Evolutionary conservation across 2,797 vertebrate genomes (phyloP).

Genomic region (Lacerta viridis): DNA sequence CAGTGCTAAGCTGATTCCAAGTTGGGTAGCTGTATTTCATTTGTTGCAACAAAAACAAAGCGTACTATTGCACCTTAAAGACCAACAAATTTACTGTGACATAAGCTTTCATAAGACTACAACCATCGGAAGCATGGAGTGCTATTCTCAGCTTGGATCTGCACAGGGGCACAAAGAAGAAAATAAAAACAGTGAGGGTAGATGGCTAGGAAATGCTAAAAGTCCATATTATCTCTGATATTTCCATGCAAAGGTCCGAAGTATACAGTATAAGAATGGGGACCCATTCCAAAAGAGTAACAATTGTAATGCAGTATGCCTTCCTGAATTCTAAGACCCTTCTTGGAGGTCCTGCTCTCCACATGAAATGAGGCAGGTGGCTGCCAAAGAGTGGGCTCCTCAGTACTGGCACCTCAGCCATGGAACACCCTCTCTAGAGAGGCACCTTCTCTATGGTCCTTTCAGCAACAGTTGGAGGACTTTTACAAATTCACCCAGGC

Average conservation of each 20-base stretch:
- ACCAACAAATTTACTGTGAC: neutral
- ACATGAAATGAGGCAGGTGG: too few relatives aligned
- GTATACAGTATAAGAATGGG: neutral
- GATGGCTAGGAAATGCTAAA: neutral
- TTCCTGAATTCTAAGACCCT: too few relatives aligned
- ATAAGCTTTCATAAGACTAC: slow-evolving; percentile 3
- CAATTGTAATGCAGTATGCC: too few relatives aligned
- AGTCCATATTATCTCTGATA: neutral
- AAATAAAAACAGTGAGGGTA: neutral
- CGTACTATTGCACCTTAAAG: neutral
- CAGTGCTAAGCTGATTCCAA: neutral
- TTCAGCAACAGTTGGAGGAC: too few relatives aligned
- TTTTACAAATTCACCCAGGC: too few relatives aligned
- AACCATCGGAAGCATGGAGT: neutral
- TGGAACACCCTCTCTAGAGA: too few relatives aligned
- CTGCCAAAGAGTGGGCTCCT: too few relatives aligned
- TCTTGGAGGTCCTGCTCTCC: too few relatives aligned
- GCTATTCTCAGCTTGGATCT: neutral
- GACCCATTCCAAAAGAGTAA: neutral
- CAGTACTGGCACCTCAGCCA: too few relatives aligned
- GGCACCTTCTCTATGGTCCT: too few relatives aligned
- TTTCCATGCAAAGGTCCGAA: neutral
- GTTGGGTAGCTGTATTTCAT: neutral
- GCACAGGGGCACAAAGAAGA: neutral
- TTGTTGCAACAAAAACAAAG: neutral